phyloP scores from a whole-genome alignment of 2,113 vertebrate species.

The Fukomys damarensis region DNA sequence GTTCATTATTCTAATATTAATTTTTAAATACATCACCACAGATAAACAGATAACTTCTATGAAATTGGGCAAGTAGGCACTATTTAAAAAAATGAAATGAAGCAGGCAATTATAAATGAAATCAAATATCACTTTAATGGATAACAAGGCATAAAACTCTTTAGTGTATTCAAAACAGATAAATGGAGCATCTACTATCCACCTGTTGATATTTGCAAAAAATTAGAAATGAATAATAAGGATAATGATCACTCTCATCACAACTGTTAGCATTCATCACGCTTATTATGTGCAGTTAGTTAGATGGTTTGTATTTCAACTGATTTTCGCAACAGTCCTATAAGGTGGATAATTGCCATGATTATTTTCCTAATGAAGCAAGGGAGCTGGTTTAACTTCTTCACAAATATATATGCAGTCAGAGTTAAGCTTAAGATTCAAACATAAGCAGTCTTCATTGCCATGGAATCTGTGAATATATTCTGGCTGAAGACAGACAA shows the following conservation, averaged over 20 bases:
- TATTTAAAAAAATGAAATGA: neutral
- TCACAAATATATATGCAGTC: neutral
- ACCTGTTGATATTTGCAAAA: neutral
- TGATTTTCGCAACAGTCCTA: neutral
- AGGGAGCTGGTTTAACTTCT: neutral
- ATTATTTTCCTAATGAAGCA: neutral
- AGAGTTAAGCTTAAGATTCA: slow-evolving; percentile 29
- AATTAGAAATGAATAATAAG: slow-evolving; percentile 14
- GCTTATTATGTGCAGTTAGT: neutral
- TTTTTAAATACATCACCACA: neutral
- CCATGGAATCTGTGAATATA: neutral
- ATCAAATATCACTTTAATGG: neutral
- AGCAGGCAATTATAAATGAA: neutral
- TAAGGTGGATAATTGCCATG: neutral
- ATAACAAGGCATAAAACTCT: neutral
- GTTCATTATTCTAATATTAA: neutral
- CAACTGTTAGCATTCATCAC: neutral
- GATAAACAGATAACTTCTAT: neutral
- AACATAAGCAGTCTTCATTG: neutral
- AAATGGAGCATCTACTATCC: neutral
- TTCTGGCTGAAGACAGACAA: slow-evolving; percentile 3
- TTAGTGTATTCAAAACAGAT: slow-evolving; percentile 26
- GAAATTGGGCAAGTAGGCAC: neutral
- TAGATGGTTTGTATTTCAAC: slow-evolving; percentile 15
- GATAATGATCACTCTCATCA: neutral